Evolutionary conservation across 1,140 invertebrate species (phyloP).

Genomic region (Bombus confusus): DNA sequence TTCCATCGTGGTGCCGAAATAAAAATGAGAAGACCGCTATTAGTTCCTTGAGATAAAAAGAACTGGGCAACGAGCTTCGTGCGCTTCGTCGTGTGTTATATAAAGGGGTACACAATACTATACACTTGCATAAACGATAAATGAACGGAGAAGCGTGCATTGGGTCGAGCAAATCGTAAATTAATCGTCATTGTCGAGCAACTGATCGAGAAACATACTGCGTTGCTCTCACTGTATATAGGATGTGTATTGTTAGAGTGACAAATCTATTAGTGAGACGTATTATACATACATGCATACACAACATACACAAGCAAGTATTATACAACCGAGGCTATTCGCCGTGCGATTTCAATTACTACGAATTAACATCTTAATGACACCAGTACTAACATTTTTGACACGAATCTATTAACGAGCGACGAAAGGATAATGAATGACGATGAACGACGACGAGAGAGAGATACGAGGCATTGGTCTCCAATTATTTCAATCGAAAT

Average conservation of each 20-base stretch:
- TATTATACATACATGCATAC: conserved; percentile 40
- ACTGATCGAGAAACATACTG: conserved; percentile 64
- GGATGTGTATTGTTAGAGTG: conserved; percentile 72
- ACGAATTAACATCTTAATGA: conserved; percentile 27
- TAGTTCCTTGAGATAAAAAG: background rate
- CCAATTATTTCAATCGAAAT: background rate
- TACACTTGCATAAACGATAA: conserved; percentile 9
- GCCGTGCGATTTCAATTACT: conserved; percentile 19
- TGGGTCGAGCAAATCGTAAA: conserved; percentile 26
- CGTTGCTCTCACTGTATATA: conserved; percentile 79
- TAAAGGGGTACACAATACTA: background rate
- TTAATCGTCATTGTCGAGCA: conserved; percentile 34
- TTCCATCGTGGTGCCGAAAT: background rate
- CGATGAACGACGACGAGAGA: background rate
- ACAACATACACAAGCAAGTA: conserved; percentile 21
- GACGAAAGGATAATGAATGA: conserved; percentile 3
- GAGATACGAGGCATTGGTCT: too few relatives aligned
- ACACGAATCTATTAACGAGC: conserved; percentile 26
- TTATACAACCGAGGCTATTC: conserved; percentile 11
- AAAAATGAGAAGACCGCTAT: too few relatives aligned
- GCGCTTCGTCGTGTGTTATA: conserved; percentile 31
- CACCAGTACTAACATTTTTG: background rate
- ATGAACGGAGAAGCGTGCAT: background rate
- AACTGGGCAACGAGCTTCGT: background rate
- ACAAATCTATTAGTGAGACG: conserved; percentile 51